phyloP scores from a whole-genome alignment of 2,888 invertebrate species.

The Drosophila imparisetae region DNA sequence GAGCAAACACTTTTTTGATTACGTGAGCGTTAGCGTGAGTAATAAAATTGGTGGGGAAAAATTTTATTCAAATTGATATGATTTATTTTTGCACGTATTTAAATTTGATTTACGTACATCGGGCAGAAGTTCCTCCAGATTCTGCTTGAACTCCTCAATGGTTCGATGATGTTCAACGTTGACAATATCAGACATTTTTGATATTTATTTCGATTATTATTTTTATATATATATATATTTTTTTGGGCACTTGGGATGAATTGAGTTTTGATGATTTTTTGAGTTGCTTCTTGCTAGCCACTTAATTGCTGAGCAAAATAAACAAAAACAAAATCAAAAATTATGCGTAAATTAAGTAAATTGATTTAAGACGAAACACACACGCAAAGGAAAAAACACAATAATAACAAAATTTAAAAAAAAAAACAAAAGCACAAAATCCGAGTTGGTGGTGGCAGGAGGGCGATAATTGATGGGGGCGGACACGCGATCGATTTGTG shows the following conservation, averaged over 20 bases:
- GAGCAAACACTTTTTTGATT: conserved; percentile 57
- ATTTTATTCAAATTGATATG: conserved; percentile 12
- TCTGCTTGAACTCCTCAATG: conserved; percentile 79
- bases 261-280: conserved; percentile 20
- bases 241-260: conserved; percentile 24
- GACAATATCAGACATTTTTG: conserved; percentile 82
- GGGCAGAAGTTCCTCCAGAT: conserved; percentile 80
- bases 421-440: conserved; percentile 1
- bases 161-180: conserved; percentile 79
- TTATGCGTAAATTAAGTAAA: conserved; percentile 46
- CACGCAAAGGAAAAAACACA: conserved; percentile 16
- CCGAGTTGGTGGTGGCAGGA: neutral
- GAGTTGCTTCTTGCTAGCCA: conserved; percentile 29
- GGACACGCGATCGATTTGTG: conserved; percentile 32
- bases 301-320: conserved; percentile 51
- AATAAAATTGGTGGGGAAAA: conserved; percentile 31
- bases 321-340: conserved; percentile 53
- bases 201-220: conserved; percentile 10
- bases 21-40: conserved; percentile 61
- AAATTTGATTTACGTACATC: conserved; percentile 73
- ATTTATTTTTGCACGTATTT: neutral
- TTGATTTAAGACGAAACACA: conserved; percentile 41
- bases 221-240: neutral
- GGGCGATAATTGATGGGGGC: neutral
- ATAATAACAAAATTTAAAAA: conserved; percentile 9